Percentiles rank a stretch among this genome's conserved stretches.
phyloP scores from a whole-genome alignment of 2,113 vertebrate genomes.

The Orthonyx spaldingii region DNA sequence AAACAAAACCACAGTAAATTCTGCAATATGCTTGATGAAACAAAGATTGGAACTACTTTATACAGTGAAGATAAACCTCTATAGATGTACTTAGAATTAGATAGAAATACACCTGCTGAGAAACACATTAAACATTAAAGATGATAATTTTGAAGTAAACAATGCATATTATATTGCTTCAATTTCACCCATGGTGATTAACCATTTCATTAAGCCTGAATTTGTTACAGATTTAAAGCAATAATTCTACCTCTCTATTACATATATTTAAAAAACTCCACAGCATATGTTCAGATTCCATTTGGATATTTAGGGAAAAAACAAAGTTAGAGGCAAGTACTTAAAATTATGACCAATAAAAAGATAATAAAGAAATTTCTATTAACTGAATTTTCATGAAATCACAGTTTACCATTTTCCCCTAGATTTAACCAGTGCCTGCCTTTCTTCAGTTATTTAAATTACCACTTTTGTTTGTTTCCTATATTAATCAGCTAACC shows the following conservation, averaged over 20 bases:
- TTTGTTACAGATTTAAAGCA: neutral
- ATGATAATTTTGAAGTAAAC: neutral
- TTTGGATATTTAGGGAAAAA: neutral
- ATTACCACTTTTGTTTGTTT: neutral
- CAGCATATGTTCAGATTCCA: neutral
- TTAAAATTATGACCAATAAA: neutral
- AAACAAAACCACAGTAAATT: neutral
- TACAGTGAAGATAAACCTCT: neutral
- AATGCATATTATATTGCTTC: neutral
- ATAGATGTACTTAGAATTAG: neutral
- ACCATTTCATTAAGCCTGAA: constrained; percentile 7
- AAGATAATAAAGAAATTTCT: neutral
- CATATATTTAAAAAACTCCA: neutral
- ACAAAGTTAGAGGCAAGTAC: neutral
- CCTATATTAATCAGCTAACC: neutral
- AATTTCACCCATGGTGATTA: neutral
- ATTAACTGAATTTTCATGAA: neutral
- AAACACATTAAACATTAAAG: neutral
- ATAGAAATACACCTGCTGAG: neutral
- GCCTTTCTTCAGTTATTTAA: neutral
- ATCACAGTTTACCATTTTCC: neutral
- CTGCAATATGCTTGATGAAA: neutral
- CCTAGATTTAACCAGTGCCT: neutral
- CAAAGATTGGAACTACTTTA: neutral
- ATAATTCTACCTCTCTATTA: neutral